These are phyloP conservation scores for Bombus turneri DNA, from an alignment of 1,140 invertebrate genomes.

Conservation along the genomic window DNA sequence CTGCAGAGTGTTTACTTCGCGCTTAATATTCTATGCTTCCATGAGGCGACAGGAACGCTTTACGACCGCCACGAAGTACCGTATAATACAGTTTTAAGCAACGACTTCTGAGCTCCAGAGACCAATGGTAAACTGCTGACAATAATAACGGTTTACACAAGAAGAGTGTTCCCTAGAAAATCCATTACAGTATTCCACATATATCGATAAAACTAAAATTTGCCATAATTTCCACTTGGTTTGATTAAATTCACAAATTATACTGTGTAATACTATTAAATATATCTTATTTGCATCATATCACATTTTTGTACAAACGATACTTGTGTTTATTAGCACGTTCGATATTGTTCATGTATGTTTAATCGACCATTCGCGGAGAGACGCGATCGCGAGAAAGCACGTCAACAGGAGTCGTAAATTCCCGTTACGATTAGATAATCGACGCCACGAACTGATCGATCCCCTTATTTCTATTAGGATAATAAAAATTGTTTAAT, in stretches of 20 bases:
- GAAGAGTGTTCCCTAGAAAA: conserved; percentile 45
- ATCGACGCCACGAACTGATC: too few relatives aligned
- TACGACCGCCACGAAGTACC: conserved; percentile 63
- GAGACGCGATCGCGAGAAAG: too few relatives aligned
- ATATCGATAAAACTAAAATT: conserved; percentile 1
- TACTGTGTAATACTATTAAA: too few relatives aligned
- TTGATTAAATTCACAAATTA: neutral
- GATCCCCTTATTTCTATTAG: too few relatives aligned
- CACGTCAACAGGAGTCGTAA: too few relatives aligned
- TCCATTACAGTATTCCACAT: conserved; percentile 46
- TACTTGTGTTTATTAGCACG: too few relatives aligned
- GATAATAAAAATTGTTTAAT: too few relatives aligned
- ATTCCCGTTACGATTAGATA: too few relatives aligned
- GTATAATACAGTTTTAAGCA: conserved; percentile 72
- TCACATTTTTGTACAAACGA: too few relatives aligned
- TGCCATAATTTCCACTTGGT: neutral
- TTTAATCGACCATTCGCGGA: too few relatives aligned
- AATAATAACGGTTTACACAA: conserved; percentile 67
- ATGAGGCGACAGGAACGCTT: conserved; percentile 62
- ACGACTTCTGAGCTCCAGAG: conserved; percentile 62
- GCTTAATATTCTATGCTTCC: conserved; percentile 70
- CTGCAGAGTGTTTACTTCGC: conserved; percentile 59
- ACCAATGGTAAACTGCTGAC: conserved; percentile 67
- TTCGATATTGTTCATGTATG: too few relatives aligned
- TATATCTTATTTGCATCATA: too few relatives aligned